Evolutionary conservation across 2,888 invertebrate genomes (phyloP).

Genomic region (Drosophila ezoana): DNA sequence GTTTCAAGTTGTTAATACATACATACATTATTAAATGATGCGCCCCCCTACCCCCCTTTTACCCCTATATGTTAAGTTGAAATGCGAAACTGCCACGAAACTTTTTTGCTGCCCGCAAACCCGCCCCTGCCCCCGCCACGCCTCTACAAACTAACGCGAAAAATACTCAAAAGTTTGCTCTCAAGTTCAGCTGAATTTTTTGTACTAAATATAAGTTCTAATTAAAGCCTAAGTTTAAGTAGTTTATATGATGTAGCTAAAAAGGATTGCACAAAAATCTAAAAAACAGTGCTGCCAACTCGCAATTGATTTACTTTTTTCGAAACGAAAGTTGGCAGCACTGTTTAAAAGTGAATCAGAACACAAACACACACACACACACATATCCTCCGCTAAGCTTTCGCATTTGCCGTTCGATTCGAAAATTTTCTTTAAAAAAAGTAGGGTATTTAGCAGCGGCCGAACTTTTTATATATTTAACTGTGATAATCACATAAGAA

Average conservation of each 20-base stretch:
- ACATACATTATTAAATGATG: slow-evolving; percentile 54
- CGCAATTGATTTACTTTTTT: too few relatives aligned
- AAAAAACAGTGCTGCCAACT: slow-evolving; percentile 3
- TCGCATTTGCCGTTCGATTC: slow-evolving; percentile 41
- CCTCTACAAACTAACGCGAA: slow-evolving; percentile 41
- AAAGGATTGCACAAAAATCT: slow-evolving; percentile 53
- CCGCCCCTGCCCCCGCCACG: slow-evolving; percentile 6
- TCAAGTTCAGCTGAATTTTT: slow-evolving; percentile 68
- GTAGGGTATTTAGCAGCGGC: slow-evolving; percentile 60
- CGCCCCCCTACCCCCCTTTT: slow-evolving; percentile 9
- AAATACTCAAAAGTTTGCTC: slow-evolving; percentile 71
- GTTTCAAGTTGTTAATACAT: slow-evolving; percentile 62
- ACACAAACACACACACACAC: slow-evolving; percentile 17
- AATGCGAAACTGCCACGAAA: slow-evolving; percentile 63
- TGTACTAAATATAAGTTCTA: slow-evolving; percentile 67
- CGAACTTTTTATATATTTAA: slow-evolving; percentile 79
- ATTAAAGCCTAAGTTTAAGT: slow-evolving; percentile 70
- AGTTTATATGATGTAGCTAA: slow-evolving; percentile 75
- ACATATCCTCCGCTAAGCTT: slow-evolving; percentile 36
- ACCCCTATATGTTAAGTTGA: slow-evolving; percentile 53
- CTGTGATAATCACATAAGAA: slow-evolving; percentile 82
- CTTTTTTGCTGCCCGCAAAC: slow-evolving; percentile 29
- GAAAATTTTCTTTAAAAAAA: slow-evolving; percentile 32
- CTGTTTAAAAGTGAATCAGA: slow-evolving; percentile 4
- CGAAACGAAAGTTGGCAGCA: too few relatives aligned